phyloP scores from a whole-genome alignment of 2,888 invertebrate species.

The Nomada ferruginata region DNA sequence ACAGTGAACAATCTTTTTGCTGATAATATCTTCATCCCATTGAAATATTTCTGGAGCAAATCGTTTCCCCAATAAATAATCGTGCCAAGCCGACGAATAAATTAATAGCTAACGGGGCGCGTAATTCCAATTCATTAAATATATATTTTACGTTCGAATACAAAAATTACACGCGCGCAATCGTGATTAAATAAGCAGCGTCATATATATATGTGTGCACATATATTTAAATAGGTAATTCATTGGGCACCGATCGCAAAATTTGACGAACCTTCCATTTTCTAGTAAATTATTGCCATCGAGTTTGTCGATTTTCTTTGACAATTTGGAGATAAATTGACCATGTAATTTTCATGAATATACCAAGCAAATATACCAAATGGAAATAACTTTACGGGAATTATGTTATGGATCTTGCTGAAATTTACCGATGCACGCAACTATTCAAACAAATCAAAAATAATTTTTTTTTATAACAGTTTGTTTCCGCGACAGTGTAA shows the following conservation, averaged over 20 bases:
- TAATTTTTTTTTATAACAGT: no score
- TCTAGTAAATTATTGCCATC: conserved; percentile 3
- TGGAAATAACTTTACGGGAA: background rate
- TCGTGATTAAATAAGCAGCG: background rate
- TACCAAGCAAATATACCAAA: background rate
- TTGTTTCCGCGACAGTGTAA: no score
- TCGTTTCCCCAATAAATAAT: background rate
- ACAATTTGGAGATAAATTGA: background rate
- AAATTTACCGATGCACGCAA: background rate
- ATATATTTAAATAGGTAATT: background rate
- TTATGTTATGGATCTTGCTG: background rate
- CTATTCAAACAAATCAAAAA: no score
- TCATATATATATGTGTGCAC: background rate
- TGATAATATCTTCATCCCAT: background rate
- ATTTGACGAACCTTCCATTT: background rate
- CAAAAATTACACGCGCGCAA: background rate
- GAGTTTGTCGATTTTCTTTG: background rate
- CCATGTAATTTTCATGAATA: background rate
- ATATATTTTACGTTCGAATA: conserved; percentile 1
- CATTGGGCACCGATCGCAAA: background rate
- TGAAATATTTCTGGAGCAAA: background rate
- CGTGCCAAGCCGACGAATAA: background rate
- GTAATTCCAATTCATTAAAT: background rate
- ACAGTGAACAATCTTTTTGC: no score
- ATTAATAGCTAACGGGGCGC: background rate